Conservation (phyloP, 2,113 vertebrate species). For the Aix galericulata region DNA sequence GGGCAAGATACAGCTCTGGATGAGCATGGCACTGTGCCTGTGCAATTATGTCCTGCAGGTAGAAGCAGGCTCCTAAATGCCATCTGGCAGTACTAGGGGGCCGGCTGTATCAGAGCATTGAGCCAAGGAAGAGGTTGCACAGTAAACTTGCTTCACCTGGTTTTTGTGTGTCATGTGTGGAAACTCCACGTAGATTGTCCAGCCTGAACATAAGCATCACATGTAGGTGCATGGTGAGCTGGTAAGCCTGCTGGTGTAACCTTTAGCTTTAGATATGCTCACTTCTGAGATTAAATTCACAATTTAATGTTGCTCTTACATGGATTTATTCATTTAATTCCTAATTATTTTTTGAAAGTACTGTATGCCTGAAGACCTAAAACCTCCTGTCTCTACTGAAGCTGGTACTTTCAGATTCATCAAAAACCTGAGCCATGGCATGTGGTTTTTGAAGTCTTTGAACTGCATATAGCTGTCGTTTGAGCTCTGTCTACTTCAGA, state of each 20-base stretch:
- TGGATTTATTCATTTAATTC: conserved; percentile 19
- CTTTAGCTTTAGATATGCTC: neutral
- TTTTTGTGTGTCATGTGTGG: neutral
- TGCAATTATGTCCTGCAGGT: neutral
- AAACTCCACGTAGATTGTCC: neutral
- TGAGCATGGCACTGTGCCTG: neutral
- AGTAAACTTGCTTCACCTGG: neutral
- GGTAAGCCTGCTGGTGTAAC: neutral
- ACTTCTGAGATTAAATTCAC: neutral
- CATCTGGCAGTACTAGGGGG: neutral
- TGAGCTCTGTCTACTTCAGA: conserved; percentile 42
- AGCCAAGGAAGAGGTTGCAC: neutral
- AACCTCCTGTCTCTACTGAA: neutral
- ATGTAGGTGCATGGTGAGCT: neutral
- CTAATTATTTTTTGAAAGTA: conserved; percentile 19
- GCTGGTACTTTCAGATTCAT: neutral
- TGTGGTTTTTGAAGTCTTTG: conserved; percentile 50
- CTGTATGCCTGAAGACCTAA: neutral
- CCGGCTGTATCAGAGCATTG: neutral
- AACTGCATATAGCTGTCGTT: conserved; percentile 33
- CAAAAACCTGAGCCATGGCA: conserved; percentile 9
- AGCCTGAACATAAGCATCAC: neutral
- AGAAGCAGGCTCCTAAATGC: neutral
- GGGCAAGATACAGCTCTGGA: neutral
- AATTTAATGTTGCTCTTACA: neutral